Conservation (phyloP, 1,140 invertebrate genomes). For the Bursaphelenchus mucronatus region DNA sequence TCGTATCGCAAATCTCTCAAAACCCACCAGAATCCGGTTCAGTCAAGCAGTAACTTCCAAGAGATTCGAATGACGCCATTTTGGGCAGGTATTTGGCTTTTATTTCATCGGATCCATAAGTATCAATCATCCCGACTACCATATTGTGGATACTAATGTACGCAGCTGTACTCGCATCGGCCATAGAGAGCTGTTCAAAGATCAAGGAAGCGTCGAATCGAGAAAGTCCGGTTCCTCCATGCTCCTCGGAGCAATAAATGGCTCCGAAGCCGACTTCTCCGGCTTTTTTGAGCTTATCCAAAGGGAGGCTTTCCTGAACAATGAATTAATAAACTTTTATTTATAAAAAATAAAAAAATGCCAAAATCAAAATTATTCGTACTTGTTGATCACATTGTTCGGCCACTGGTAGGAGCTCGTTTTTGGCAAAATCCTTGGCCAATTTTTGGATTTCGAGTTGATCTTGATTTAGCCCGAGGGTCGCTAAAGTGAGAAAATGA, state of each 20-base stretch:
- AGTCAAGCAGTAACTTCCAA: conserved; percentile 73
- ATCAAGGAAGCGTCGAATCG: conserved; percentile 68
- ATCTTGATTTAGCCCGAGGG: conserved; percentile 65
- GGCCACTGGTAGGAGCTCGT: conserved; percentile 68
- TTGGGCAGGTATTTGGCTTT: conserved; percentile 78
- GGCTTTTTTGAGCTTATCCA: conserved; percentile 62
- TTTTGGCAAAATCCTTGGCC: conserved; percentile 66
- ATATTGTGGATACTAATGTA: conserved; percentile 68
- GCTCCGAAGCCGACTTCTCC: conserved; percentile 68
- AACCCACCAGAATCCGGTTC: conserved; percentile 18
- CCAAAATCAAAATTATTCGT: conserved; percentile 21
- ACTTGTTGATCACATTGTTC: conserved; percentile 68
- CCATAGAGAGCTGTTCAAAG: conserved; percentile 68
- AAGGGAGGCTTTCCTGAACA: conserved; percentile 62
- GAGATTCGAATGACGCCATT: conserved; percentile 73
- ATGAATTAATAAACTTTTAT: conserved; percentile 6
- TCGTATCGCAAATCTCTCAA: no score
- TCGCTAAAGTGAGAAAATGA: conserved; percentile 53
- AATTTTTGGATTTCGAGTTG: conserved; percentile 66
- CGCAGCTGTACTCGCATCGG: conserved; percentile 68
- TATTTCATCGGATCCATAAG: conserved; percentile 74
- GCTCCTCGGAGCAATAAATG: conserved; percentile 66
- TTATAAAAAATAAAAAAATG: conserved; percentile 26
- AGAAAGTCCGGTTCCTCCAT: conserved; percentile 66
- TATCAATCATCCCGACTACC: conserved; percentile 72